Conservation (phyloP, 1,140 invertebrate species). For the Brevipalpus yothersi region DNA sequence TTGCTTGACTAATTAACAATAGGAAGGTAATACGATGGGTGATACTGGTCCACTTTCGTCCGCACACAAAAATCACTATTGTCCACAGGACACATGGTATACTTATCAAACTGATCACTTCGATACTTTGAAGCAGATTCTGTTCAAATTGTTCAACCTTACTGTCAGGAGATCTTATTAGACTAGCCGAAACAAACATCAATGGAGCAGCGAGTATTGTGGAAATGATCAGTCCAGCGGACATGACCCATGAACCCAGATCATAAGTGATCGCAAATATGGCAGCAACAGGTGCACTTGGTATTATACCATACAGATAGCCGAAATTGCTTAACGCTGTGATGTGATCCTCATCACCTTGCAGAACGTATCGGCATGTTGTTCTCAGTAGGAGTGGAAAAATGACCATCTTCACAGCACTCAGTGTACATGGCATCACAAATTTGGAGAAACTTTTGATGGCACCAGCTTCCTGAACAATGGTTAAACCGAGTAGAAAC, state of each 20-base stretch:
- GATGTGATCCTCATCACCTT: not conserved
- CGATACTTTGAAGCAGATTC: slow-evolving; percentile 47
- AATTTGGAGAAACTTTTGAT: slow-evolving; percentile 47
- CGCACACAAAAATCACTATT: slow-evolving; percentile 40
- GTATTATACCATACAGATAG: slow-evolving; percentile 86
- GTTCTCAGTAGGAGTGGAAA: slow-evolving; percentile 66
- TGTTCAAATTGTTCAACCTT: slow-evolving; percentile 15
- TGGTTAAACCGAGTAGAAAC: slow-evolving; percentile 64
- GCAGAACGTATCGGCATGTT: slow-evolving; percentile 23
- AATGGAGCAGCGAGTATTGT: slow-evolving; percentile 77
- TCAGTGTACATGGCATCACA: slow-evolving; percentile 57
- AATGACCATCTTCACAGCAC: slow-evolving; percentile 53
- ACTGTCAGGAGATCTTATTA: slow-evolving; percentile 38
- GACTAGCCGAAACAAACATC: slow-evolving; percentile 82
- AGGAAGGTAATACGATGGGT: slow-evolving; percentile 57
- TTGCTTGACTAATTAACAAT: slow-evolving; percentile 49
- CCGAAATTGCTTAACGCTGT: slow-evolving; percentile 47
- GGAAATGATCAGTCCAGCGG: slow-evolving; percentile 70
- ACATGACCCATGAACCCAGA: slow-evolving; percentile 26
- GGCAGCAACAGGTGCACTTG: slow-evolving; percentile 76
- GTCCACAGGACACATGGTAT: slow-evolving; percentile 49
- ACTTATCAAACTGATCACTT: slow-evolving; percentile 54
- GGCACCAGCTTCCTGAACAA: slow-evolving; percentile 61
- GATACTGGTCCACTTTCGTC: slow-evolving; percentile 44
- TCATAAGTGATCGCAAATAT: slow-evolving; percentile 66